Base-by-base conservation (phyloP, 2,113 vertebrate genomes). In the Nothocercus nigrocapillus region DNA sequence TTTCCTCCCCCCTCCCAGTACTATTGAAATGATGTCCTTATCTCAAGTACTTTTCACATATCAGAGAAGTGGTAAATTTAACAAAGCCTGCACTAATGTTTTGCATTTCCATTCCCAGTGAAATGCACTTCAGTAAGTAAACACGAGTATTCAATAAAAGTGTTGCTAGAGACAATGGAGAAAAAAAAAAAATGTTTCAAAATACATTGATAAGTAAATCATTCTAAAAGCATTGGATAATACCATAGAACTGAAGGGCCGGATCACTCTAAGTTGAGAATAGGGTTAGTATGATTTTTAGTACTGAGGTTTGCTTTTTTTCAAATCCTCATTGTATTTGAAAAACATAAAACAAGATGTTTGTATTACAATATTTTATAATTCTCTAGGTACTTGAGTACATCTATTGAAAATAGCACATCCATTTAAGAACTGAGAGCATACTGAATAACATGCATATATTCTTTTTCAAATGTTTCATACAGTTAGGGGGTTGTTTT, bases 21-120 rank as follows among this genome's bases (percentile, higher is more conserved):
- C 98, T 96, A 96, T 91, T 98, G 98, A 98, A 99, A 98, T 53
- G 88, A 97, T 97, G 97, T 98, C 93, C 98, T 98, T 97, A 98
- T 98, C 97, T 99, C 97, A 97, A 99, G 98, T 98, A 98, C 97
- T 97, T 98, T 98, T 97, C 97, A 98, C 94, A 94, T 96, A 97
- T 97, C 93, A 92, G 93, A 98, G 97, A 97, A 98, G 98, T 96
- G 97, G 96, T 93, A 97, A 96, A 97, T 98, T 98, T 98, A 96
- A 98, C 98, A 97, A 98, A 98, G 97, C 95, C 88, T 93, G 94
- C 93, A 96, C 97, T 98, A 98, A 97, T 97, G 98, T 98, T 98
- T 97, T 97, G 96, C 96, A 97, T 98, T 98, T 98, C 96, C 90
- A 96, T 97, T 98, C 97, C 97, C 96, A 98, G 97, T 97, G 97